Conservation (phyloP, 2,888 invertebrate genomes). For the Drosophila buzzatii region DNA sequence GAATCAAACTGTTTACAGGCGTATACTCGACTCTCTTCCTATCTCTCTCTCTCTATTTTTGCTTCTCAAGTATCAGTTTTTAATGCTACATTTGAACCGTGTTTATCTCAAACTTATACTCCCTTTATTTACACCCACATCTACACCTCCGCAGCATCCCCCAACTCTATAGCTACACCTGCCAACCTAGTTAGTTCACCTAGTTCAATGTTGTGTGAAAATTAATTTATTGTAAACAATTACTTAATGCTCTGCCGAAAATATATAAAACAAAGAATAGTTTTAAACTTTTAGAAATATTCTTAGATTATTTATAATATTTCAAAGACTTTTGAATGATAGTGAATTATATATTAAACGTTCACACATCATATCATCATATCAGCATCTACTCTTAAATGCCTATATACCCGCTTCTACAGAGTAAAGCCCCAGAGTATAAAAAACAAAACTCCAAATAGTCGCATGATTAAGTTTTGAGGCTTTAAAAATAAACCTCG, state of each 20-base stretch:
- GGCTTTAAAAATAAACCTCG: slow-evolving; percentile 46
- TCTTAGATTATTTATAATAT: too few relatives aligned
- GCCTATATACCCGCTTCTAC: background rate
- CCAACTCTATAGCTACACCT: background rate
- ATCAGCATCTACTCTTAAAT: background rate
- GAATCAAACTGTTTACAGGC: background rate
- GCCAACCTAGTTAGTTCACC: slow-evolving; percentile 15
- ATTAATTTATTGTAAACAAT: background rate
- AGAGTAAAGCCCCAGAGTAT: background rate
- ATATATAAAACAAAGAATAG: too few relatives aligned
- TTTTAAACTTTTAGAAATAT: too few relatives aligned
- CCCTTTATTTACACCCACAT: background rate
- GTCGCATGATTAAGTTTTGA: slow-evolving; percentile 51
- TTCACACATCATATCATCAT: background rate
- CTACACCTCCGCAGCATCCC: background rate
- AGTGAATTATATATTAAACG: too few relatives aligned
- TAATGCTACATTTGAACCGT: slow-evolving; percentile 14
- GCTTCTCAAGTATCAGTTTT: background rate
- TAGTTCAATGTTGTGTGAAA: background rate
- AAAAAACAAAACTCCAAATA: slow-evolving; percentile 37
- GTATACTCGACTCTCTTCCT: background rate
- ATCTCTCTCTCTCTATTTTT: background rate
- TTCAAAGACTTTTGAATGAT: too few relatives aligned
- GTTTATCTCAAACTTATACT: background rate
- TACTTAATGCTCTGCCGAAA: background rate